Evolutionary conservation across 1,140 invertebrate species (phyloP).

Genomic region (Radopholus similis): DNA sequence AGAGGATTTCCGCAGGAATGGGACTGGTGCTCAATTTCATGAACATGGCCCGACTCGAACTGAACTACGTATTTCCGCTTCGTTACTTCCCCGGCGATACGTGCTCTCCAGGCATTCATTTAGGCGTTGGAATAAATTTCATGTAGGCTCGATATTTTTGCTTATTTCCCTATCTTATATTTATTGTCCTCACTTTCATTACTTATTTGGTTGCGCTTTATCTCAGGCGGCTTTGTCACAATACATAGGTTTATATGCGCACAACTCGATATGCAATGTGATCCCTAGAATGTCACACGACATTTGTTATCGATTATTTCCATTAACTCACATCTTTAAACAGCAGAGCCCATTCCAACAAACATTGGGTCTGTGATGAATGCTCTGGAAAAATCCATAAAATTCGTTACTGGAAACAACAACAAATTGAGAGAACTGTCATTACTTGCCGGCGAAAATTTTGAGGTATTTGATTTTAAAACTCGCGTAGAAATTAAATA

Average conservation of each 20-base stretch:
- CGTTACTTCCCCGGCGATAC: conserved; percentile 43
- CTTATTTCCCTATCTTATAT: not conserved
- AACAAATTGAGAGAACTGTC: conserved; percentile 43
- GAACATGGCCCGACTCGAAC: conserved; percentile 49
- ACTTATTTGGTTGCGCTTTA: not conserved
- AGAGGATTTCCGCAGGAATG: conserved; percentile 45
- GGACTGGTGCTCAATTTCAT: conserved; percentile 47
- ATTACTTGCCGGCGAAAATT: conserved; percentile 15
- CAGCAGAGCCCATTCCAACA: not conserved
- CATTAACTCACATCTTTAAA: not conserved
- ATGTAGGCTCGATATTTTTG: conserved; percentile 30
- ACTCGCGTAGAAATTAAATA: not conserved
- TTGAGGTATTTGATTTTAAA: not conserved
- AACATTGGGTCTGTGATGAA: not conserved
- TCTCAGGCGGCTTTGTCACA: not conserved
- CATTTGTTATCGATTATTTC: not conserved
- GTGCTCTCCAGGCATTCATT: conserved; percentile 40
- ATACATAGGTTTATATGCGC: conserved; percentile 10
- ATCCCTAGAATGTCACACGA: not conserved
- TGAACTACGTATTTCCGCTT: conserved; percentile 57
- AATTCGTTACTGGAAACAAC: conserved; percentile 40
- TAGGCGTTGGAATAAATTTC: conserved; percentile 55
- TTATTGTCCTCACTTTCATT: not conserved
- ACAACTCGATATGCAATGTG: not conserved
- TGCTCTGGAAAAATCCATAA: conserved; percentile 16